Evolutionary conservation across 2,888 invertebrate genomes (phyloP).

Genomic region (Aproaerema taeniolella): DNA sequence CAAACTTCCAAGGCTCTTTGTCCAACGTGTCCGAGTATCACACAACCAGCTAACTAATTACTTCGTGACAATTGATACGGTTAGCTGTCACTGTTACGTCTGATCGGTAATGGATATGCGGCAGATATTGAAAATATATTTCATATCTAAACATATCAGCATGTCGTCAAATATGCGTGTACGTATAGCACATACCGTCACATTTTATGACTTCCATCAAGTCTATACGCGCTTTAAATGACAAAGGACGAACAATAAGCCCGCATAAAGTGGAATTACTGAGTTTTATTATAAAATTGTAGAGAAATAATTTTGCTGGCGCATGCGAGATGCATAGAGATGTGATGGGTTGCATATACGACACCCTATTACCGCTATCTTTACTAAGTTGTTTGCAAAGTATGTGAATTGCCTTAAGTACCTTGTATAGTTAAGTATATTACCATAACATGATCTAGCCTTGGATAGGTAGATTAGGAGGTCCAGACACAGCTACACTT

Average conservation of each 20-base stretch:
- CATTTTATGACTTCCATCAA: slow-evolving; percentile 28
- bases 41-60: slow-evolving; percentile 26
- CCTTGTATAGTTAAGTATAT: slow-evolving; percentile 2
- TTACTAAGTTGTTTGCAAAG: slow-evolving; percentile 5
- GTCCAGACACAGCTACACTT: too few relatives aligned
- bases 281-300: slow-evolving; percentile 16
- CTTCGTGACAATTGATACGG: slow-evolving; percentile 22
- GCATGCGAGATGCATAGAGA: slow-evolving; percentile 10
- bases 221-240: slow-evolving; percentile 17
- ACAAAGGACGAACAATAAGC: slow-evolving; percentile 47
- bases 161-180: not conserved
- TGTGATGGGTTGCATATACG: not conserved
- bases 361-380: not conserved
- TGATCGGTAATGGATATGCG: not conserved
- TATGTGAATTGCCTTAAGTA: slow-evolving; percentile 3
- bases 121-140: too few relatives aligned
- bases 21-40: slow-evolving; percentile 26
- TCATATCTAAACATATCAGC: too few relatives aligned
- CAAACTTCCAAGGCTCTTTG: slow-evolving; percentile 50
- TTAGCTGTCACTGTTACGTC: slow-evolving; percentile 15
- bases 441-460: slow-evolving; percentile 9
- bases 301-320: slow-evolving; percentile 2
- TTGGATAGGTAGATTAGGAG: too few relatives aligned
- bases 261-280: slow-evolving; percentile 31
- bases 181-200: not conserved